These are phyloP conservation scores for Choloepus didactylus DNA, from an alignment of 2,797 vertebrate species.

Conservation along the genomic window DNA sequence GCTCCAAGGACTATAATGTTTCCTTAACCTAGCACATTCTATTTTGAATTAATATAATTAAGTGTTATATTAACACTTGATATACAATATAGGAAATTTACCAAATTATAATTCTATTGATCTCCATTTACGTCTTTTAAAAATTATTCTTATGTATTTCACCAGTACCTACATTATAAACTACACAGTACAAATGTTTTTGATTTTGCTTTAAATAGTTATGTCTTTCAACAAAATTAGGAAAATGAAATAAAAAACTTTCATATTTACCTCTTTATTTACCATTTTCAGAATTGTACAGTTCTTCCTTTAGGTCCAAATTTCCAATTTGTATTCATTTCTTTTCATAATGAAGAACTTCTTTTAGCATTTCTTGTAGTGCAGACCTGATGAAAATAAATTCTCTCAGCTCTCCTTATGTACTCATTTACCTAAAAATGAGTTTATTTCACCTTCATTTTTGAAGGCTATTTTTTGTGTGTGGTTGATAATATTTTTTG, in stretches of 20 bases:
- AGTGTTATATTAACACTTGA: neutral
- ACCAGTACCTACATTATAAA: neutral
- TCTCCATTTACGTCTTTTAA: neutral
- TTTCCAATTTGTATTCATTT: neutral
- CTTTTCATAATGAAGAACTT: neutral
- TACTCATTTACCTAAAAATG: neutral
- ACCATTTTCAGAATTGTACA: neutral
- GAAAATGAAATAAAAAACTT: neutral
- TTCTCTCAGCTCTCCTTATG: constrained; percentile 2
- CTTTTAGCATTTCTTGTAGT: no score
- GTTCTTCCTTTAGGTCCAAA: neutral
- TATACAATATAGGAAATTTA: neutral
- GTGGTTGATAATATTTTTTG: neutral
- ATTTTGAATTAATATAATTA: neutral
- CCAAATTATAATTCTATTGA: neutral
- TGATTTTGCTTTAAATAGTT: neutral
- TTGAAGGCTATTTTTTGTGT: neutral
- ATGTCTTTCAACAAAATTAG: neutral
- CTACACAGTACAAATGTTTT: neutral
- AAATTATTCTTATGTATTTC: neutral
- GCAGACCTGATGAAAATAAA: neutral
- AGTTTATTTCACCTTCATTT: neutral
- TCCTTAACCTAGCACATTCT: neutral
- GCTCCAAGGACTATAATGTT: neutral
- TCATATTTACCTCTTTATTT: neutral